A percentile compares a stretch with the other conserved stretches of the same genome.
phyloP scores from a whole-genome alignment of 2,113 vertebrate species.

The Antigone vipio region DNA sequence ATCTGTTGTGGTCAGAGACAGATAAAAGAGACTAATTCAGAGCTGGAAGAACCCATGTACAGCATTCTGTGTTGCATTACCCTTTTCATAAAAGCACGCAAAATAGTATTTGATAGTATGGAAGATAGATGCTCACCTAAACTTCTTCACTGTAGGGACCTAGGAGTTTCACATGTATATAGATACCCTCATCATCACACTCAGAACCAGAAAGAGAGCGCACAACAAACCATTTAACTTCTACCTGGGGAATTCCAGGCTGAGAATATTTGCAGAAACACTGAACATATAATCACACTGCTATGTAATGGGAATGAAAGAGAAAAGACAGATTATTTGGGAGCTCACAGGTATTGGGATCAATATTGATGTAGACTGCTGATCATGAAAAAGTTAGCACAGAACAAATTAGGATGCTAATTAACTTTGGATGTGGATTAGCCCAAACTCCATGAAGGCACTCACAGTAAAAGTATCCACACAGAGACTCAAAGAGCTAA shows the following conservation, averaged over 20 bases:
- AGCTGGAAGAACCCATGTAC: conserved; percentile 72
- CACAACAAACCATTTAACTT: background rate
- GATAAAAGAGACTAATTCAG: conserved; percentile 81
- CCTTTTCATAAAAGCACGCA: conserved; percentile 12
- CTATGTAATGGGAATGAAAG: background rate
- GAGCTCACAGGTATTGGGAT: background rate
- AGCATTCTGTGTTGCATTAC: conserved; percentile 71
- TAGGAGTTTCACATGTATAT: background rate
- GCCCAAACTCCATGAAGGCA: background rate
- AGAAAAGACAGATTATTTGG: background rate
- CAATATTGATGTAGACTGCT: background rate
- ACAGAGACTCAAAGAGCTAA: background rate
- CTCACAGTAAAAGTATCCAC: background rate
- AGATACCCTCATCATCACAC: background rate
- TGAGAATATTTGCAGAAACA: background rate
- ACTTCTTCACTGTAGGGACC: background rate
- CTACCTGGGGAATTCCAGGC: background rate
- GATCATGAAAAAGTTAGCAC: background rate
- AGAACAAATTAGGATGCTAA: background rate
- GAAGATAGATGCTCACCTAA: conserved; percentile 43
- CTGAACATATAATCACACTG: background rate
- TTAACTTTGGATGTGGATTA: background rate
- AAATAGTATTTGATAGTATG: background rate
- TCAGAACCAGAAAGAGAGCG: background rate
- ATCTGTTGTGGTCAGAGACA: conserved; percentile 80